A percentile compares a stretch with the other conserved stretches of the same genome.
phyloP scores from a whole-genome alignment of 2,113 vertebrate genomes.

The cattle (Bos taurus) region DNA sequence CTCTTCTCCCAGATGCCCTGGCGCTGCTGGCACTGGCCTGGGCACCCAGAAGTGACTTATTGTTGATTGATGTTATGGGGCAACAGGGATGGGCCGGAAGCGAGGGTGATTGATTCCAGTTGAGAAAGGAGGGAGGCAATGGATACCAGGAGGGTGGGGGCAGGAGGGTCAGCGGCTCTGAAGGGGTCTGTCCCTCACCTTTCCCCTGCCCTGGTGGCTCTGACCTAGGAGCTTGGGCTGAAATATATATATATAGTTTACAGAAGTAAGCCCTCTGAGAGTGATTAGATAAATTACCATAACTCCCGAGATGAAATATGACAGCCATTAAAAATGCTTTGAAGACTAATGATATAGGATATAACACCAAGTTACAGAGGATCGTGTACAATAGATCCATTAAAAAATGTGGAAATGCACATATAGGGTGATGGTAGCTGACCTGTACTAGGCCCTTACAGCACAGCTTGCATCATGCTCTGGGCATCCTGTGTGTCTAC shows the following conservation, averaged over 20 bases:
- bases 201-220: neutral
- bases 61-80: slow-evolving; percentile 18
- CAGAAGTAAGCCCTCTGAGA: slow-evolving; percentile 35
- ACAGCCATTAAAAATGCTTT: slow-evolving; percentile 31
- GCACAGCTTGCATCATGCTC: neutral
- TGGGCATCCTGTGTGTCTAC: neutral
- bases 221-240: neutral
- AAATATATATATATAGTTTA: slow-evolving; percentile 14
- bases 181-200: neutral
- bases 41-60: neutral
- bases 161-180: neutral
- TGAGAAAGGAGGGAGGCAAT: neutral
- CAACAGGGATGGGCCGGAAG: neutral
- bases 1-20: neutral
- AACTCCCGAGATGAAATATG: slow-evolving; percentile 41
- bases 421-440: neutral
- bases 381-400: neutral
- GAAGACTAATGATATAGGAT: neutral
- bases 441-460: neutral
- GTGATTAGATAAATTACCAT: slow-evolving; percentile 28
- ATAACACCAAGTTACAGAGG: neutral
- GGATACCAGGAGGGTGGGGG: neutral
- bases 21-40: neutral
- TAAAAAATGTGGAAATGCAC: neutral
- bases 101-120: slow-evolving; percentile 52